phyloP scores from a whole-genome alignment of 2,113 vertebrate genomes.

The Oceanodroma tethys region DNA sequence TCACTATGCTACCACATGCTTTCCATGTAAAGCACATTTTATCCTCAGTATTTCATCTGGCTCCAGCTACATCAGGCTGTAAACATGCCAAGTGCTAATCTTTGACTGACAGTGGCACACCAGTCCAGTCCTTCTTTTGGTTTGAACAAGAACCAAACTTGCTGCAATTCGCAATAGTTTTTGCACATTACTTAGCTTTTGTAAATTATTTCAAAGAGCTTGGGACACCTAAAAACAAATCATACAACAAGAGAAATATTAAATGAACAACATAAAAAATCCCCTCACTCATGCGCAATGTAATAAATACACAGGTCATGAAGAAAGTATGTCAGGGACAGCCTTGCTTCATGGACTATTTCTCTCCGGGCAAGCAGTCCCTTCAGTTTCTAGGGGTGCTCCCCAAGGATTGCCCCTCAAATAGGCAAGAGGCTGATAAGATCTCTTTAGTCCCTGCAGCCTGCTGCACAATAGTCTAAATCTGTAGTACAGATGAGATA shows the following conservation, averaged over 20 bases:
- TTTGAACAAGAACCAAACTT: neutral
- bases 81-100: neutral
- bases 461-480: neutral
- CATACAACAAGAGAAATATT: neutral
- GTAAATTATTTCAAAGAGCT: neutral
- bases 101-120: neutral
- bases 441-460: neutral
- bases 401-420: neutral
- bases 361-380: neutral
- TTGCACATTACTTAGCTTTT: neutral
- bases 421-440: neutral
- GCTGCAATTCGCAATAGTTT: neutral
- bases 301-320: neutral
- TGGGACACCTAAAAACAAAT: neutral
- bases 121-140: neutral
- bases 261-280: neutral
- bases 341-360: neutral
- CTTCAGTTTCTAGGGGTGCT: neutral
- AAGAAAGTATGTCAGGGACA: neutral
- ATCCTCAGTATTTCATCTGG: neutral
- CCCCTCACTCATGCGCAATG: neutral
- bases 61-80: neutral
- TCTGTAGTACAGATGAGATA: neutral
- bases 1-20: neutral
- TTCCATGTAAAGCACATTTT: neutral